Percentiles rank a stretch among this genome's conserved stretches.
Conservation (phyloP, 1,140 invertebrate genomes). For the Hermatobates lingyangjiaoensis region DNA sequence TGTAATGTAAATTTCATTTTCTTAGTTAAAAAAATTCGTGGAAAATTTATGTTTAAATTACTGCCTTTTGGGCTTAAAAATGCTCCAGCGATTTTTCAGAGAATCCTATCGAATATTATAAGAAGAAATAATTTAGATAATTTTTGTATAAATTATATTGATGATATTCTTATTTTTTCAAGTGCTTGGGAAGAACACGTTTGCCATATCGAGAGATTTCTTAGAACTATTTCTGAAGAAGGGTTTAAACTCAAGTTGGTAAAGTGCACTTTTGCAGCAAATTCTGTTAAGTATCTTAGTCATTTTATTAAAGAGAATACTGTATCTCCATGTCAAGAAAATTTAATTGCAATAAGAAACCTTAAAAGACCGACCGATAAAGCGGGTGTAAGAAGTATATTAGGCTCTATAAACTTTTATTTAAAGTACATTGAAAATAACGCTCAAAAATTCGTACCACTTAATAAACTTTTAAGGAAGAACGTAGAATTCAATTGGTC, state of each 20-base stretch:
- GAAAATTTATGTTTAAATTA: slow-evolving; percentile 13
- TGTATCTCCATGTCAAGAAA: slow-evolving; percentile 16
- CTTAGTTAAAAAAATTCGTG: no score
- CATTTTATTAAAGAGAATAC: slow-evolving; percentile 17
- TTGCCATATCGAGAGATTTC: slow-evolving; percentile 6
- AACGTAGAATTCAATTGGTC: slow-evolving; percentile 20
- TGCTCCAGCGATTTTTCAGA: slow-evolving; percentile 22
- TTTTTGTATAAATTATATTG: slow-evolving; percentile 27
- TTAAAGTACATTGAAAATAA: slow-evolving; percentile 18
- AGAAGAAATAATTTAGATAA: slow-evolving; percentile 25
- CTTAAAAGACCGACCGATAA: slow-evolving; percentile 12
- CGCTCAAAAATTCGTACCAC: slow-evolving; percentile 19
- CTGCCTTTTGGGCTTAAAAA: slow-evolving; percentile 16
- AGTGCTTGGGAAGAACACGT: slow-evolving; percentile 17
- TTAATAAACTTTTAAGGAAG: slow-evolving; percentile 21
- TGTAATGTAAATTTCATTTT: no score
- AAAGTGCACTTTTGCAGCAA: slow-evolving; percentile 20
- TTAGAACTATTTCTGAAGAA: slow-evolving; percentile 15
- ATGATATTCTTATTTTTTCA: slow-evolving; percentile 17
- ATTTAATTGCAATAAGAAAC: slow-evolving; percentile 16
- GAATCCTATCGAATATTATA: slow-evolving; percentile 21
- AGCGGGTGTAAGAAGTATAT: slow-evolving; percentile 14
- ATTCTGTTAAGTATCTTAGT: slow-evolving; percentile 18
- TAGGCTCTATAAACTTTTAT: slow-evolving; percentile 17
- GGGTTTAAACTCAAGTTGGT: slow-evolving; percentile 21